Evolutionary conservation across 1,140 invertebrate species (phyloP).

Genomic region (Pseudomyrmex dendroicus): DNA sequence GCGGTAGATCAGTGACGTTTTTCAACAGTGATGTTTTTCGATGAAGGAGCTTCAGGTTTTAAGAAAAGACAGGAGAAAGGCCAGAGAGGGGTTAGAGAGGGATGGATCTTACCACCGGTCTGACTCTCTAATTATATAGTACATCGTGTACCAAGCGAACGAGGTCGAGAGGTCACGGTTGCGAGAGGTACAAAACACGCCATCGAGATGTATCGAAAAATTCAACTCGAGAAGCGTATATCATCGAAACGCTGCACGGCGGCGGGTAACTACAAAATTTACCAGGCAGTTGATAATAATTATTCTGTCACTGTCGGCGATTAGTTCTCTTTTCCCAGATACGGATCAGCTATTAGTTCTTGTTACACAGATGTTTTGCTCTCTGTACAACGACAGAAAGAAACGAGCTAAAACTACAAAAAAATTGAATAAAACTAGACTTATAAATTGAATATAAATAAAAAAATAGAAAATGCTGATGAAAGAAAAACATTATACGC

Average conservation of each 20-base stretch:
- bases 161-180: slow-evolving; percentile 73
- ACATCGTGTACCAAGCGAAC: slow-evolving; percentile 70
- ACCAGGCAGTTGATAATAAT: slow-evolving; percentile 39
- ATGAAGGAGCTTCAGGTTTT: slow-evolving; percentile 21
- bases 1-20: not conserved
- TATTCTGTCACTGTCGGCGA: slow-evolving; percentile 5
- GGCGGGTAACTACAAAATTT: slow-evolving; percentile 49
- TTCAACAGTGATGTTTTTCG: not conserved
- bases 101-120: slow-evolving; percentile 62
- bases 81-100: slow-evolving; percentile 34
- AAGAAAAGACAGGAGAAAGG: slow-evolving; percentile 21
- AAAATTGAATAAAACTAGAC: too few relatives aligned
- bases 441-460: too few relatives aligned
- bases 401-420: too few relatives aligned
- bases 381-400: too few relatives aligned
- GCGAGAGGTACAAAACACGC: slow-evolving; percentile 69
- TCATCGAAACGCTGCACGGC: not conserved
- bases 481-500: too few relatives aligned
- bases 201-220: slow-evolving; percentile 73
- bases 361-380: slow-evolving; percentile 3
- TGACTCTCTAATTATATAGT: slow-evolving; percentile 75
- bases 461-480: too few relatives aligned
- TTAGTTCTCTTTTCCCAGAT: not conserved
- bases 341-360: slow-evolving; percentile 12
- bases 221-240: slow-evolving; percentile 35